These are phyloP conservation scores for Catocala nupta DNA, from an alignment of 2,888 invertebrate species.

Conservation along the genomic window DNA sequence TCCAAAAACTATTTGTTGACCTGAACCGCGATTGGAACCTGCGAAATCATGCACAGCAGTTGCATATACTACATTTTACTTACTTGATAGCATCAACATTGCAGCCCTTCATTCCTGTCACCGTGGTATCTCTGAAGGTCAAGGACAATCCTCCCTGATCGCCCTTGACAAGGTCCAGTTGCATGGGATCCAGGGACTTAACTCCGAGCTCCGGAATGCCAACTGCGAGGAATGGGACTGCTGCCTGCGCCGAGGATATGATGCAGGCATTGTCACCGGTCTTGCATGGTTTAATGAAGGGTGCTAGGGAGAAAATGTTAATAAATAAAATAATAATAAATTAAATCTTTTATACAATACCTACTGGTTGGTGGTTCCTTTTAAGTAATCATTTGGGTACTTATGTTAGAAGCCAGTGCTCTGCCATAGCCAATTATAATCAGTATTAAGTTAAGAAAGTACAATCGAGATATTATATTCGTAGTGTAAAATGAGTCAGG, in stretches of 20 bases:
- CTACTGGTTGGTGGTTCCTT: too few species aligned
- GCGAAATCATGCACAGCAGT: too few species aligned
- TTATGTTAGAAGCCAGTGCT: too few species aligned
- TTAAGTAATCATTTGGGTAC: too few species aligned
- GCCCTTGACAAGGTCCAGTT: constrained; percentile 62
- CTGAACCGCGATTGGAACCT: too few species aligned
- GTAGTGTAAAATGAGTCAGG: too few species aligned
- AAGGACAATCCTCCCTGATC: constrained; percentile 69
- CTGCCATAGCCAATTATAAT: too few species aligned
- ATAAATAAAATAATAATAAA: too few species aligned
- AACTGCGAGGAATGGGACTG: constrained; percentile 62
- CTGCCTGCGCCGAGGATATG: constrained; percentile 63
- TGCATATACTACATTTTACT: constrained; percentile 51
- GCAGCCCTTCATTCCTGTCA: constrained; percentile 75
- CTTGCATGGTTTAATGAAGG: constrained; percentile 75
- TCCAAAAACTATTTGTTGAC: too few species aligned
- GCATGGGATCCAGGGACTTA: constrained; percentile 71
- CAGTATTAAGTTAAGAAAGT: too few species aligned
- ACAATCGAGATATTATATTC: too few species aligned
- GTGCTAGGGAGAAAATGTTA: constrained; percentile 56
- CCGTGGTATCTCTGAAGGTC: constrained; percentile 63
- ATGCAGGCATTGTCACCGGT: constrained; percentile 65
- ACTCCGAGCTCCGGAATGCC: constrained; percentile 73
- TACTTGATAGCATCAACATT: constrained; percentile 69
- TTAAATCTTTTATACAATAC: too few species aligned